A percentile compares a stretch with the other conserved stretches of the same genome.
These are phyloP conservation scores for Pseudomyrmex gracilis DNA, from an alignment of 1,140 invertebrate genomes.

Conservation along the genomic window DNA sequence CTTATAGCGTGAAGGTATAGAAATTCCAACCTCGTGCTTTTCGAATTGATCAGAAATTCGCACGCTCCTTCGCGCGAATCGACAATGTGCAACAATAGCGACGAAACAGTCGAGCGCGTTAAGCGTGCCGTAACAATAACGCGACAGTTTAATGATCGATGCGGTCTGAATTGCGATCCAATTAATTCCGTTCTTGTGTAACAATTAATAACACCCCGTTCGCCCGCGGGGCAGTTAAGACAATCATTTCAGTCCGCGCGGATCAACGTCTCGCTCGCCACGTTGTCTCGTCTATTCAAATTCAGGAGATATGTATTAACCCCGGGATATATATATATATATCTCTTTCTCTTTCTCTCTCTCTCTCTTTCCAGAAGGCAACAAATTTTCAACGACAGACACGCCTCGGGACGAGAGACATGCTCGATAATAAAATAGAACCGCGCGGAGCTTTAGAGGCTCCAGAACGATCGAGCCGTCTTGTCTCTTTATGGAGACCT, in stretches of 20 bases:
- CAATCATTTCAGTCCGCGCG: neutral
- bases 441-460: conserved; percentile 64
- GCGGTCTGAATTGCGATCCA: conserved; percentile 19
- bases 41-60: neutral
- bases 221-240: conserved; percentile 10
- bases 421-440: conserved; percentile 74
- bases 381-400: conserved; percentile 62
- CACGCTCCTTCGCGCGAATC: neutral
- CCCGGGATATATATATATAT: conserved; percentile 31
- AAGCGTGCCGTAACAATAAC: conserved; percentile 6
- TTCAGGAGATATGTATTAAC: conserved; percentile 39
- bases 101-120: neutral
- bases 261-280: neutral
- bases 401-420: conserved; percentile 41
- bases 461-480: conserved; percentile 59
- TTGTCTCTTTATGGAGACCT: conserved; percentile 62
- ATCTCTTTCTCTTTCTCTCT: conserved; percentile 50
- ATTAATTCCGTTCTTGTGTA: conserved; percentile 21
- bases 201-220: conserved; percentile 22
- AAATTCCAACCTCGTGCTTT: too few relatives aligned
- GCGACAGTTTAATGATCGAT: neutral
- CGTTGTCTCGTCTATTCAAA: conserved; percentile 23
- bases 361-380: neutral
- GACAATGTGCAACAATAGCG: neutral
- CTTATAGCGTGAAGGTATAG: too few relatives aligned